phyloP scores from a whole-genome alignment of 1,140 invertebrate genomes.

The Sipha flava region DNA sequence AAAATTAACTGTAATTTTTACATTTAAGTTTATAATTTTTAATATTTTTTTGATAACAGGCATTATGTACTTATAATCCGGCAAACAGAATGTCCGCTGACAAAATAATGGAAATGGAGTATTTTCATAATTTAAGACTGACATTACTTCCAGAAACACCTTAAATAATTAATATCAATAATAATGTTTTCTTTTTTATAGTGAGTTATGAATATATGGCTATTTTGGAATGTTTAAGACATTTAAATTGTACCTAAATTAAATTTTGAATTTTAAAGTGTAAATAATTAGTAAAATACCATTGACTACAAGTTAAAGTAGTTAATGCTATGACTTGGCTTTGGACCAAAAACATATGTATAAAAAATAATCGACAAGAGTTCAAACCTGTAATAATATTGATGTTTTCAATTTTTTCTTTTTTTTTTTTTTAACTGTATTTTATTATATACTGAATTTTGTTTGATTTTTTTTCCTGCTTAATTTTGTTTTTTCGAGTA shows the following conservation, averaged over 20 bases:
- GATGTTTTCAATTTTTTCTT: background rate
- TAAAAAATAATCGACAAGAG: conserved; percentile 2
- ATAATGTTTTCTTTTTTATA: background rate
- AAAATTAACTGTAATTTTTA: background rate
- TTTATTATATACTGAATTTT: background rate
- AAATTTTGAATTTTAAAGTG: conserved; percentile 17
- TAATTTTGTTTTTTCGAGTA: background rate
- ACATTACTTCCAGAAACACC: conserved; percentile 15
- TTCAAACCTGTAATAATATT: background rate
- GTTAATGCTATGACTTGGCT: background rate
- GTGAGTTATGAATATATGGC: conserved; percentile 19
- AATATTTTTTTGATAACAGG: background rate
- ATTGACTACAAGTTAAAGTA: conserved; percentile 7
- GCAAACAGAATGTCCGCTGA: conserved; percentile 6
- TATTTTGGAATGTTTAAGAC: background rate
- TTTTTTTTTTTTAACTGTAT: background rate
- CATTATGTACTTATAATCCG: conserved; percentile 16
- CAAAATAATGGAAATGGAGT: conserved; percentile 24
- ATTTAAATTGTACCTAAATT: conserved; percentile 1
- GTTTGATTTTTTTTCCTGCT: background rate
- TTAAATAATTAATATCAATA: background rate
- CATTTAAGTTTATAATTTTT: background rate
- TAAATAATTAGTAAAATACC: background rate
- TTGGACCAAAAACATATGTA: background rate
- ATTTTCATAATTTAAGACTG: conserved; percentile 8